A percentile compares a stretch with the other conserved stretches of the same genome.
Conservation (phyloP, 2,113 vertebrate species). For the Pluvialis apricaria region DNA sequence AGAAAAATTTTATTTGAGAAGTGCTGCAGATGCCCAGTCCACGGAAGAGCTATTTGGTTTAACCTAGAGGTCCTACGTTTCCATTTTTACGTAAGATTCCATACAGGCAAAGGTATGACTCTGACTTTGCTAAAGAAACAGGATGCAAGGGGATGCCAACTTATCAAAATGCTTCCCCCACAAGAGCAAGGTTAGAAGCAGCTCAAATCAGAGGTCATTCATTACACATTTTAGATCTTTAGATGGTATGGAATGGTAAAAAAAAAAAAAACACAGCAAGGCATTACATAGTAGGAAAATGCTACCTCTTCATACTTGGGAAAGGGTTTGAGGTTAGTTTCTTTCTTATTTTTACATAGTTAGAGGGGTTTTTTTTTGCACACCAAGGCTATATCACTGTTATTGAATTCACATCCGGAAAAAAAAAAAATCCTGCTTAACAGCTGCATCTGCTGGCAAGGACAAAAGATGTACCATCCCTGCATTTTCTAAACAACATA, state of each 20-base stretch:
- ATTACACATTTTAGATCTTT: not conserved
- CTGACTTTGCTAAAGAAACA: not conserved
- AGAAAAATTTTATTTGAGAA: not conserved
- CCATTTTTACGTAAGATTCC: not conserved
- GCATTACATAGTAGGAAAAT: constrained; percentile 25
- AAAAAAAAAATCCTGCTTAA: constrained; percentile 14
- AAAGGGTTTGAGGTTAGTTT: not conserved
- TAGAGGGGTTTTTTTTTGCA: not conserved
- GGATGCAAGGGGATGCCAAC: not conserved
- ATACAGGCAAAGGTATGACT: not conserved
- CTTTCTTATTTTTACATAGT: not conserved
- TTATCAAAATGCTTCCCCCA: not conserved
- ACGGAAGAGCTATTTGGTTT: not conserved
- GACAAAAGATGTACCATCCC: constrained; percentile 33
- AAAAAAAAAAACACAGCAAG: not conserved
- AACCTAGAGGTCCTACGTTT: not conserved
- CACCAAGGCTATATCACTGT: constrained; percentile 43
- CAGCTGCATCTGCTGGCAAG: constrained; percentile 61
- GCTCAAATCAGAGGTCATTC: not conserved
- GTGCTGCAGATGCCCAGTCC: not conserved
- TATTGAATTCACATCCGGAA: not conserved
- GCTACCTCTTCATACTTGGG: not conserved
- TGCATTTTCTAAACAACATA: constrained; percentile 56
- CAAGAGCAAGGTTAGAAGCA: not conserved
- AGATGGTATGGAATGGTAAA: not conserved